phyloP scores from a whole-genome alignment of 37 sponge, comb jelly and placozoan genomes.

The Dysidea cf. avara region DNA sequence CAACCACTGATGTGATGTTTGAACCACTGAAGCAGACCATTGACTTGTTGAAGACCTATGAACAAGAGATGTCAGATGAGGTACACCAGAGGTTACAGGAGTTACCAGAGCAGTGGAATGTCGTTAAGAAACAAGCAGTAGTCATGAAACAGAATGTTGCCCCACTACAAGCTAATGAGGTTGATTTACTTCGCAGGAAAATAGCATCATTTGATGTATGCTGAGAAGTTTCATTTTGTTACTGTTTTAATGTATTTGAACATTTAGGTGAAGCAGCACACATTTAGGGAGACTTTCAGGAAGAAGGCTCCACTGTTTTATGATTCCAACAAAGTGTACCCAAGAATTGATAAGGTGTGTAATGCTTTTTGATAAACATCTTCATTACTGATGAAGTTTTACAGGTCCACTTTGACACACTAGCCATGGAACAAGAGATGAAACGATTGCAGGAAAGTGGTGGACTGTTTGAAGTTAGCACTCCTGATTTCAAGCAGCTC shows the following conservation, averaged over 20 bases:
- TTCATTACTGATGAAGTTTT: not conserved
- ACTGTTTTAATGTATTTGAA: not conserved
- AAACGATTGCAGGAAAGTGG: conserved; percentile 71
- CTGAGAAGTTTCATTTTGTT: not conserved
- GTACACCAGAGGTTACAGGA: conserved; percentile 93
- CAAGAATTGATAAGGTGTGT: conserved; percentile 72
- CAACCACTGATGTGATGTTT: conserved; percentile 90
- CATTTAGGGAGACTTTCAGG: conserved; percentile 95
- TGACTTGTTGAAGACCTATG: conserved; percentile 95
- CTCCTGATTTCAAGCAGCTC: conserved; percentile 96
- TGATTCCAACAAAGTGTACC: conserved; percentile 64
- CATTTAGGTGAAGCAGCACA: conserved; percentile 86
- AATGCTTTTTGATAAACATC: not conserved
- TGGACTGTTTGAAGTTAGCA: conserved; percentile 93
- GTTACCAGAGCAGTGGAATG: conserved; percentile 97
- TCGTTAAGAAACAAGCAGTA: conserved; percentile 87
- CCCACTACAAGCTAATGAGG: conserved; percentile 95
- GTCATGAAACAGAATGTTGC: conserved; percentile 94
- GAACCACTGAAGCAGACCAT: conserved; percentile 96
- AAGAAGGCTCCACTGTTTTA: conserved; percentile 84
- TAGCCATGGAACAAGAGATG: conserved; percentile 86
- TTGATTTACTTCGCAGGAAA: conserved; percentile 83
- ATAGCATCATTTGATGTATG: conserved; percentile 89
- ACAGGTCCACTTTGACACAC: conserved; percentile 48
- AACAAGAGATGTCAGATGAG: conserved; percentile 95